Evolutionary conservation across 53 echinoderm and acorn worm species (phyloP), one percentile per base, ranked within the genome.

Genomic region (Holothuria leucospilota): DNA sequence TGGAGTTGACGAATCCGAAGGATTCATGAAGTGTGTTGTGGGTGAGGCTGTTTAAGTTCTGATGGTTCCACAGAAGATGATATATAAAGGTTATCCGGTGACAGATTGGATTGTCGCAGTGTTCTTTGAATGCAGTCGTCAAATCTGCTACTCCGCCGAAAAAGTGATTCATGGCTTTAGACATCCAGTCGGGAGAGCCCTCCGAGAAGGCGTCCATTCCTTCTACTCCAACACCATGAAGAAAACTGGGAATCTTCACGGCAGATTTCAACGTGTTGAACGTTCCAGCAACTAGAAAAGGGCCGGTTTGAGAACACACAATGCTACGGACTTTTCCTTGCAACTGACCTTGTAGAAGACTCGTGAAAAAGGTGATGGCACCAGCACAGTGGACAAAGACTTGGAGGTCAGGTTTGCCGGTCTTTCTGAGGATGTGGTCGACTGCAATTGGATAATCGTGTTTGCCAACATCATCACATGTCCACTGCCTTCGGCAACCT

Each of bases 61-160:
- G 10, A 65, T 93, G 93, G 28, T 86, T 78, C 84, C 90, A 93
- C 15, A 93, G 77, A 14, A 93, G 93, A 30, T 83, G 83, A 75
- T 93, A 93, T 4, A 86, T 84, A 70, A 93, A 93, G n/a, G 93
- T 93, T n/a, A 93, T 82, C 25, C 90, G 84, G 63, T 93, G 93
- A 60, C 93, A 93, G 10, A 87, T 89, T 18, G 89, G 86, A 29
- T 85, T 93, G 65, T 89, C 93, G 52, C 93, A 93, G 62, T 93
- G 93, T 63, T 93, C 88, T 12, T 53, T 58, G 51, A 84, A 74
- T 39, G 83, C 81, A 13, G 93, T 93, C 12, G 93, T 93, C 11
- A 87, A 26, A 40, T 67, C 60, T 21, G 93, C 84, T 13, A 84
- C 80, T 52, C 81, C 82, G 2, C 82, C 87, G 29, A 90, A 82